Base-by-base conservation (phyloP, 2,797 vertebrate genomes). In the Hozukius guyotensis region DNA sequence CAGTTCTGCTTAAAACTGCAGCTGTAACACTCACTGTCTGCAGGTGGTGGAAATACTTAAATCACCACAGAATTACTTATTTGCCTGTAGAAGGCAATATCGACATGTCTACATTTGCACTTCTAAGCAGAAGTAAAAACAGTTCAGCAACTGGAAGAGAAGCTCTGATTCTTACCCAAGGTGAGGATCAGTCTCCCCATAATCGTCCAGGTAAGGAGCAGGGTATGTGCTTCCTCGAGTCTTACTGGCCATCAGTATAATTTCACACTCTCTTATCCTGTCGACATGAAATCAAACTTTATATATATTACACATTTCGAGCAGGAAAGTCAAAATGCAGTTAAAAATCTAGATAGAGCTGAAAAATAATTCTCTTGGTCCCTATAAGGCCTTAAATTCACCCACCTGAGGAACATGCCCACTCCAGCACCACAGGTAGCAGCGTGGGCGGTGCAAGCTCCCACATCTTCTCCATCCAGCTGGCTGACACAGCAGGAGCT, bases 181-280 rank as follows among this genome's bases (percentile, higher is more conserved):
- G 69, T 96, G 97, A 82, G 98, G 98, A 88, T 99, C 99, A n/a
- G 99, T 99, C 95, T 99, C 99, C 87, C 99, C 99, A 78, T 99
- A 99, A 90, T 99, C 97, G 86, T 99, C 99, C 87, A 99, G 95
- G 86, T 99, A 99, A 31, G 99, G 99, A 70, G 99, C 97, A 60
- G 98, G 97, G 88, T 98, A 98, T 0, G 97, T 95, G 92, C 97
- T 97, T 76, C 98, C 98, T 91, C 98, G 95, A 60, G 97, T 98
- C 94, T 97, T 98, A 88, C 97, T 98, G 92, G 97, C 97, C 88
- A 98, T 97, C 81, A 99, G 94, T 31, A 99, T 95, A 20, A 99
- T 96, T 96, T 96, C 97, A 94, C 99, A 99, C 82, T 99, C 97
- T 91, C 98, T 95, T 89, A 99, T 97, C 93, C 99, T 99, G 94